These are phyloP conservation scores for Hemithea aestivaria DNA, from an alignment of 2,888 invertebrate genomes.

Conservation along the genomic window DNA sequence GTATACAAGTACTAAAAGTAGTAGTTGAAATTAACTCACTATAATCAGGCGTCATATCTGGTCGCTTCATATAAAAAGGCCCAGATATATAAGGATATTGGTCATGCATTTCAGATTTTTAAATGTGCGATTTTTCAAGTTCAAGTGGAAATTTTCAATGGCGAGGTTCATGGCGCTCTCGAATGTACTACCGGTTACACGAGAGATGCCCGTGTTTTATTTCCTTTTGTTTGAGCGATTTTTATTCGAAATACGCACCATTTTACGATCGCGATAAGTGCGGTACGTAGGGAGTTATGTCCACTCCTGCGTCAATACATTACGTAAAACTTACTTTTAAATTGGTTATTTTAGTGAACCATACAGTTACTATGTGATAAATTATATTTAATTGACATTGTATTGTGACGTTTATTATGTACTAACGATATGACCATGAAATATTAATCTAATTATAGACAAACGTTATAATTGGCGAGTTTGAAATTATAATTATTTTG, in stretches of 20 bases:
- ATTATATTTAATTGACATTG: too few species aligned
- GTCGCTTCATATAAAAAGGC: constrained; percentile 41
- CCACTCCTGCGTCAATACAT: constrained; percentile 8
- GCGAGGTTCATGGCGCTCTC: constrained; percentile 36
- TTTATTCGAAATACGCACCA: constrained; percentile 36
- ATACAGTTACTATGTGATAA: too few species aligned
- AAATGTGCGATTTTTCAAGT: constrained; percentile 1
- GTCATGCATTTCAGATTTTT: constrained; percentile 38
- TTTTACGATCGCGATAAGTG: constrained; percentile 44
- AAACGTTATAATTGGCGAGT: too few species aligned
- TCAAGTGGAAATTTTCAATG: constrained; percentile 35
- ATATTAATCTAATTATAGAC: too few species aligned
- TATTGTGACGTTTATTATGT: too few species aligned
- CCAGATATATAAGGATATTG: constrained; percentile 39
- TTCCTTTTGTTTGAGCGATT: constrained; percentile 33
- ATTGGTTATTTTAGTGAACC: too few species aligned
- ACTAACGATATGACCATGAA: too few species aligned
- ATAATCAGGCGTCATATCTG: constrained; percentile 41
- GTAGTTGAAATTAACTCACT: too few species aligned
- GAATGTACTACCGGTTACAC: constrained; percentile 35
- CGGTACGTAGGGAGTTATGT: constrained; percentile 12
- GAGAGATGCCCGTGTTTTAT: constrained; percentile 48
- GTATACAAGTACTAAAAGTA: too few species aligned
- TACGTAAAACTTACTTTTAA: constrained; percentile 1
- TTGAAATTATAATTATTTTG: constrained; percentile 8